phyloP scores from a whole-genome alignment of 2,113 vertebrate species.

The Microtus montanus region DNA sequence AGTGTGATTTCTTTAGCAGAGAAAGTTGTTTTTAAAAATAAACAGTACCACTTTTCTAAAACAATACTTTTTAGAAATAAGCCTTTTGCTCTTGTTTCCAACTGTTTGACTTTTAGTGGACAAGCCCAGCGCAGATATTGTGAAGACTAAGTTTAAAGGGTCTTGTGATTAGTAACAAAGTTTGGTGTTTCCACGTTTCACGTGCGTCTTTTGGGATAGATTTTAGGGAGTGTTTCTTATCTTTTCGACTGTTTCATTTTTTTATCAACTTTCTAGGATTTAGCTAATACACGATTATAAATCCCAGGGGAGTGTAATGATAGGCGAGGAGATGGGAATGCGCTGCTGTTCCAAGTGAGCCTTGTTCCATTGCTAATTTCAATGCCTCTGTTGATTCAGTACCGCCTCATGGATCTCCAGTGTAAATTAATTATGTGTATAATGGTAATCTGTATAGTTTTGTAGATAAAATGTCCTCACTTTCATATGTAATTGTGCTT shows the following conservation, averaged over 20 bases:
- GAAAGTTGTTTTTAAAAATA: constrained; percentile 43
- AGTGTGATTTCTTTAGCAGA: constrained; percentile 51
- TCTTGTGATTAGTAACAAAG: background rate
- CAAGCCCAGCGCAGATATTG: background rate
- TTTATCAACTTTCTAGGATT: constrained; percentile 17
- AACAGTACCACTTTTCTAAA: constrained; percentile 18
- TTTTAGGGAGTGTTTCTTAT: constrained; percentile 42
- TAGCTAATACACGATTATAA: background rate
- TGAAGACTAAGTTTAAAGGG: constrained; percentile 48
- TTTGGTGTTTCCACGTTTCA: constrained; percentile 49
- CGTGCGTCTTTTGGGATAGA: background rate
- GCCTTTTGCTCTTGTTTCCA: background rate
- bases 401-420: constrained; percentile 15
- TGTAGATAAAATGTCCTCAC: constrained; percentile 46
- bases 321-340: constrained; percentile 51
- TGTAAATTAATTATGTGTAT: constrained; percentile 55
- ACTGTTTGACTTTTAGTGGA: constrained; percentile 22
- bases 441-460: constrained; percentile 67
- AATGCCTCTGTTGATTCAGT: constrained; percentile 50
- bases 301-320: constrained; percentile 47
- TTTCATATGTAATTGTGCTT: constrained; percentile 65
- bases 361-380: constrained; percentile 30
- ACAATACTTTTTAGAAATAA: background rate
- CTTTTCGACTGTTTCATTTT: background rate
- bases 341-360: constrained; percentile 58